phyloP scores from a whole-genome alignment of 2,113 vertebrate genomes.

The Tetrao urogallus region DNA sequence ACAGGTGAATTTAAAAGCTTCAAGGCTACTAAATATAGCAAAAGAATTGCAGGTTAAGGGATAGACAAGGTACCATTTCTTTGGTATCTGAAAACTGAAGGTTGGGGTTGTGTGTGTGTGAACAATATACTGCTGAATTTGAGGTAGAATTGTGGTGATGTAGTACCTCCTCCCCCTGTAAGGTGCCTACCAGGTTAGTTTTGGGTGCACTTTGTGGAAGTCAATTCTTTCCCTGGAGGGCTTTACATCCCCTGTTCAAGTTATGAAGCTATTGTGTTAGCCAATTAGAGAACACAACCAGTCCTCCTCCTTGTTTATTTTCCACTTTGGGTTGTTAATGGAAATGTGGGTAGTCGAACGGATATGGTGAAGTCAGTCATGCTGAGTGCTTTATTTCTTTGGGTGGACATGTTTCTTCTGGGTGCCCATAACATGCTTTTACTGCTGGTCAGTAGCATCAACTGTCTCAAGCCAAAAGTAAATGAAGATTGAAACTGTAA shows the following conservation, averaged over 20 bases:
- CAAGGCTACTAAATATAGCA: background rate
- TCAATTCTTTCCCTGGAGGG: background rate
- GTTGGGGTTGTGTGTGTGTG: background rate
- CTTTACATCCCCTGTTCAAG: background rate
- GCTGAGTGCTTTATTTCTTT: background rate
- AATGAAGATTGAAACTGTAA: constrained; percentile 7
- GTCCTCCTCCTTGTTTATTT: background rate
- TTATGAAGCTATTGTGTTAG: background rate
- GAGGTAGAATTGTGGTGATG: background rate
- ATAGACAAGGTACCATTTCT: background rate
- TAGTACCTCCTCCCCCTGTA: background rate
- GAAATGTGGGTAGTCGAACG: background rate
- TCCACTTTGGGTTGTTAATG: background rate
- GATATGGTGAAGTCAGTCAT: background rate
- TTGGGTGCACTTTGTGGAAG: background rate
- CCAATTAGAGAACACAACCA: background rate
- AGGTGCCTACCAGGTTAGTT: constrained; percentile 31
- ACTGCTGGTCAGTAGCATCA: constrained; percentile 52
- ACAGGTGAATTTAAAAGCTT: background rate
- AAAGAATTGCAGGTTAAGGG: background rate
- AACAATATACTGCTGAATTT: background rate
- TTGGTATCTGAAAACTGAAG: background rate
- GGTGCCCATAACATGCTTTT: background rate
- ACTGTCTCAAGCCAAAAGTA: constrained; percentile 5
- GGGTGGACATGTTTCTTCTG: background rate